These are phyloP conservation scores for Meles meles DNA, from an alignment of 2,113 vertebrate species.

Conservation along the genomic window DNA sequence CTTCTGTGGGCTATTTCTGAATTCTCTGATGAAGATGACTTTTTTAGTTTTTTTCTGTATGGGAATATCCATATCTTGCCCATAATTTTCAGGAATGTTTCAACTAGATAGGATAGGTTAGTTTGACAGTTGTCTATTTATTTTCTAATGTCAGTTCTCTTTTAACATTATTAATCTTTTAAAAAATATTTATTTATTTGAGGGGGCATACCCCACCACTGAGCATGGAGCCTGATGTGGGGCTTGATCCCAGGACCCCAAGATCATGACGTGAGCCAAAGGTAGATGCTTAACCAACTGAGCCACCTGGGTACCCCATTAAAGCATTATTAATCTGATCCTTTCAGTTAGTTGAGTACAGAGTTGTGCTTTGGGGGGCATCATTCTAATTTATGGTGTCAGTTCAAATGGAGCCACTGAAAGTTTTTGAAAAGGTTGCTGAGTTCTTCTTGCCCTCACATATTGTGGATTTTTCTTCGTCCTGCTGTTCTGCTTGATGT, in stretches of 20 bases:
- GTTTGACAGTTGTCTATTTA: background rate
- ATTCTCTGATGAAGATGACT: background rate
- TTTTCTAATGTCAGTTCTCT: background rate
- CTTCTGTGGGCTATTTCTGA: background rate
- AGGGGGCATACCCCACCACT: too few relatives aligned
- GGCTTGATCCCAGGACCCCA: too few relatives aligned
- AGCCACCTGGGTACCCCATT: background rate
- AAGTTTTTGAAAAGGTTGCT: background rate
- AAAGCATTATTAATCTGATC: background rate
- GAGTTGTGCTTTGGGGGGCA: background rate
- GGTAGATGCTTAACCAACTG: too few relatives aligned
- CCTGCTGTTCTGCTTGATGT: background rate
- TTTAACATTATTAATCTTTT: background rate
- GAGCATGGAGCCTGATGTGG: too few relatives aligned
- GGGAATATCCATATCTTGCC: background rate
- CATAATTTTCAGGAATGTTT: constrained; percentile 4
- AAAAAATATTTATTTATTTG: background rate
- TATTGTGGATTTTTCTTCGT: background rate
- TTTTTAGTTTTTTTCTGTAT: background rate
- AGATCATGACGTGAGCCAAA: too few relatives aligned
- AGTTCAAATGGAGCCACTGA: background rate
- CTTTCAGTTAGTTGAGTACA: background rate
- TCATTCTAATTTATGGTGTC: background rate
- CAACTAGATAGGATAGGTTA: background rate
- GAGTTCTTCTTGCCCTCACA: background rate